A percentile compares a stretch with the other conserved stretches of the same genome.
phyloP scores from a whole-genome alignment of 1,140 invertebrate genomes.

The Camponotus vicinus region DNA sequence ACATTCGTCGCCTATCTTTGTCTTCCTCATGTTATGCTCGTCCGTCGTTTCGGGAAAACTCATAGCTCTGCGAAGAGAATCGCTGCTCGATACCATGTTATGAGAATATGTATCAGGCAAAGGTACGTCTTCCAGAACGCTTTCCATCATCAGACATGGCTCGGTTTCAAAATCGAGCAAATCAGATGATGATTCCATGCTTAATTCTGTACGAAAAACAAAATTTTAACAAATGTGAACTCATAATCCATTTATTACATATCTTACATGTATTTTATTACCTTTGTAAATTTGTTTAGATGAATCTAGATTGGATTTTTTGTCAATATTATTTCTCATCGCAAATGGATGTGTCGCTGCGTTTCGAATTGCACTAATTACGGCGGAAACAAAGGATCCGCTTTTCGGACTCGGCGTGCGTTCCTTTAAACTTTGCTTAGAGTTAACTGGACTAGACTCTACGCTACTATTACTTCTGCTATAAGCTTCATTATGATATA shows the following conservation, averaged over 20 bases:
- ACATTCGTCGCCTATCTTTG: slow-evolving; percentile 79
- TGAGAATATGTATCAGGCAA: slow-evolving; percentile 89
- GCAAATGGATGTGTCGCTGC: slow-evolving; percentile 87
- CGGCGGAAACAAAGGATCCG: slow-evolving; percentile 89
- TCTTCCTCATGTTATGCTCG: slow-evolving; percentile 74
- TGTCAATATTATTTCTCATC: slow-evolving; percentile 77
- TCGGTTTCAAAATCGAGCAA: slow-evolving; percentile 92
- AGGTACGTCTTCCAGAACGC: slow-evolving; percentile 89
- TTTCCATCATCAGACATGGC: slow-evolving; percentile 92
- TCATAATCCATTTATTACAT: not conserved
- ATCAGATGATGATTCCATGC: slow-evolving; percentile 88
- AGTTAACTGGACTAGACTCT: slow-evolving; percentile 88
- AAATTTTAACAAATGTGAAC: not conserved
- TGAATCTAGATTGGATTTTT: slow-evolving; percentile 75
- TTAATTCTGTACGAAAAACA: slow-evolving; percentile 76
- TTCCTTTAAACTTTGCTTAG: slow-evolving; percentile 85
- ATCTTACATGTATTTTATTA: slow-evolving; percentile 50
- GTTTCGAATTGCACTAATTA: slow-evolving; percentile 90
- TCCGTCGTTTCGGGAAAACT: slow-evolving; percentile 82
- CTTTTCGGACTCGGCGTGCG: slow-evolving; percentile 88
- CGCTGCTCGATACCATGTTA: slow-evolving; percentile 89
- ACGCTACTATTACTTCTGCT: slow-evolving; percentile 88
- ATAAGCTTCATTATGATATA: slow-evolving; percentile 92
- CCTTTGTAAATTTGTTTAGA: slow-evolving; percentile 81
- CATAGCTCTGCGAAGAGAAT: slow-evolving; percentile 82